Evolutionary conservation across 2,888 invertebrate genomes (phyloP), one percentile per base, ranked within the genome.

Genomic region (Lycophotia porphyrea): DNA sequence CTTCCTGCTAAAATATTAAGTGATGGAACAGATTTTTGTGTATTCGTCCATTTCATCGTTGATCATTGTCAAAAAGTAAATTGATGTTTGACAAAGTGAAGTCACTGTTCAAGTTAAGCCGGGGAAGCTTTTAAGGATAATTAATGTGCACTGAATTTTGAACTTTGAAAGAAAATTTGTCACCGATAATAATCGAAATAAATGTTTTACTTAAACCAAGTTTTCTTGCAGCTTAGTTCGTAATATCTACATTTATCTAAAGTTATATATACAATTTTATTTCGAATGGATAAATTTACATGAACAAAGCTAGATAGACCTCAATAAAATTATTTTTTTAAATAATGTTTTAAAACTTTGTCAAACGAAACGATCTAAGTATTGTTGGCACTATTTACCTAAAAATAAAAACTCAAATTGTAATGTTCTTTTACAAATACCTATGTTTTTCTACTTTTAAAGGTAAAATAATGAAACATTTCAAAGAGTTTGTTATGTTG

Each of bases 11-110:
- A 86, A 88, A 81, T 82, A 81, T 86, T 82, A 81, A 87, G 85
- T 90, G 89, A 90, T 87, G 81, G 81, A 80, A 88, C 88, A 85
- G 90, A 89, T 92, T 92, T 81, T 87, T 86, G 86, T 87, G 84
- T 90, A 85, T 87, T 84, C 89, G 89, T 87, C 90, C 90, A 90
- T 91, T 90, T 91, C 91, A 91, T 92, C 94, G 90, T 95, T 93
- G 95, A 95, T 95, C 95, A 94, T 94, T 94, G 95, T 95, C 94
- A 94, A 91, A 93, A 92, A 90, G 90, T 93, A 94, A 89, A 95
- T 95, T 94, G 94, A 94, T 94, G 94, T 93, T 93, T 94, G 94
- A 95, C 94, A 95, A 95, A 95, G 93, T 94, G 95, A 93, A 92
- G 93, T 94, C 94, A 93, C 90, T 92, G 91, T 90, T 88, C 87